Evolutionary conservation across 2,113 vertebrate genomes (phyloP).

Genomic region (Procavia capensis): DNA sequence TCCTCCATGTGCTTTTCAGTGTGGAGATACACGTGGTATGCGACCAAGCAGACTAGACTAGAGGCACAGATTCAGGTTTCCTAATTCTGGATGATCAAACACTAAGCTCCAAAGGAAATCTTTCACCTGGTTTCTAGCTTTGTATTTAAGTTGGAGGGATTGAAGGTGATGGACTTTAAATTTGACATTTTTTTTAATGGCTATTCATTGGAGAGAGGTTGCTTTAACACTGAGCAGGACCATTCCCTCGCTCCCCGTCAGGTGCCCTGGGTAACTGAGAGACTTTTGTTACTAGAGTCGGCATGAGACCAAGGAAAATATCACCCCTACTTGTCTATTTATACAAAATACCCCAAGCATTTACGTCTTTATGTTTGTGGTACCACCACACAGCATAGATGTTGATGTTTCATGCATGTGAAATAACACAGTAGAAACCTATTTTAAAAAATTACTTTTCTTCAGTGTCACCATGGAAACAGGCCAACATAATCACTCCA

Average conservation of each 20-base stretch:
- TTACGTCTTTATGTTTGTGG: conserved; percentile 78
- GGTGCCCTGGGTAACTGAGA: conserved; percentile 85
- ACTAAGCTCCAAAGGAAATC: conserved; percentile 64
- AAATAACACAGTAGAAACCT: conserved; percentile 86
- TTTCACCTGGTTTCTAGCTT: conserved; percentile 67
- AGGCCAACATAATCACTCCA: conserved; percentile 84
- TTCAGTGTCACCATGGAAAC: conserved; percentile 86
- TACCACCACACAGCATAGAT: conserved; percentile 77
- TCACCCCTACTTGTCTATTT: conserved; percentile 82
- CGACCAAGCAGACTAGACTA: conserved; percentile 53
- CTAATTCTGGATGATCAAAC: conserved; percentile 73
- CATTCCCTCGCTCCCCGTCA: conserved; percentile 81
- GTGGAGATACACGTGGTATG: not conserved
- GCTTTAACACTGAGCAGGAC: conserved; percentile 75
- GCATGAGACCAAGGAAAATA: conserved; percentile 86
- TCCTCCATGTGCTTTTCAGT: not conserved
- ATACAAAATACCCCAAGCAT: conserved; percentile 78
- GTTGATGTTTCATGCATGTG: conserved; percentile 83
- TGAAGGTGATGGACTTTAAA: conserved; percentile 11
- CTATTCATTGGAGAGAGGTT: conserved; percentile 82
- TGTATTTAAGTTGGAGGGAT: conserved; percentile 13
- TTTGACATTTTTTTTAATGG: conserved; percentile 49
- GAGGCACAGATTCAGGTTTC: conserved; percentile 75
- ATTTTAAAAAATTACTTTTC: conserved; percentile 83
- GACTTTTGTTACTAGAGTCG: conserved; percentile 85